These are phyloP conservation scores for Danio albolineatus DNA, from an alignment of 2,797 vertebrate genomes.

Conservation along the genomic window DNA sequence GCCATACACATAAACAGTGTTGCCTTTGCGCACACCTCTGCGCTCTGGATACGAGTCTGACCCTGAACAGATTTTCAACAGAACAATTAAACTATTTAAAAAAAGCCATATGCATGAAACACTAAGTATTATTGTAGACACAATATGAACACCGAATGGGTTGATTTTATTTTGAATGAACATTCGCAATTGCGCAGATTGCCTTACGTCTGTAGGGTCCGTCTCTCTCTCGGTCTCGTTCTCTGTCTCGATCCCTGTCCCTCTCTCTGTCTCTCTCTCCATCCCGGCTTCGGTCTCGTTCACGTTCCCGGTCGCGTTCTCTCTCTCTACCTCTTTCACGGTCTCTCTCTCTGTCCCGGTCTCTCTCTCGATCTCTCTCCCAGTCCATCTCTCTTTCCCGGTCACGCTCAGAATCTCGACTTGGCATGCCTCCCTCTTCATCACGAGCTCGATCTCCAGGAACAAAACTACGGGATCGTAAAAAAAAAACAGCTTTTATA, in stretches of 20 bases:
- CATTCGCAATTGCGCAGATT: neutral
- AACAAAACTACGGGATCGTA: slow-evolving; percentile 81
- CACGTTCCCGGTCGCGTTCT: slow-evolving; percentile 66
- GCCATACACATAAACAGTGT: slow-evolving; percentile 91
- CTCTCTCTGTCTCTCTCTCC: slow-evolving; percentile 68
- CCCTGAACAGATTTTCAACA: slow-evolving; percentile 68
- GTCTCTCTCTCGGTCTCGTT: slow-evolving; percentile 67
- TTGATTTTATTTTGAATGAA: too few species aligned
- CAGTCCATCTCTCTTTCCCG: slow-evolving; percentile 66
- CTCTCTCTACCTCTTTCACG: slow-evolving; percentile 38
- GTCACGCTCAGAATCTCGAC: slow-evolving; percentile 44
- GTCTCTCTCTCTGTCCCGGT: slow-evolving; percentile 69
- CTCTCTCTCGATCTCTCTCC: slow-evolving; percentile 65
- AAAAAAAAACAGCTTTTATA: neutral
- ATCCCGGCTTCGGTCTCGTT: slow-evolving; percentile 70
- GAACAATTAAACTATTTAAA: neutral
- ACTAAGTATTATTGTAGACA: neutral
- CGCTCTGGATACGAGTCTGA: slow-evolving; percentile 90
- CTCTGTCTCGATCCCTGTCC: slow-evolving; percentile 65
- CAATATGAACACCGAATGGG: neutral
- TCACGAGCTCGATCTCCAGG: slow-evolving; percentile 85
- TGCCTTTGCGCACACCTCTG: slow-evolving; percentile 87
- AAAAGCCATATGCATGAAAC: neutral
- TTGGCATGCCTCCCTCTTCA: slow-evolving; percentile 63
- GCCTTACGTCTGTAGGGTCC: slow-evolving; percentile 80